These are phyloP conservation scores for Artemia sinica DNA, from an alignment of 2,888 invertebrate species.

Conservation along the genomic window DNA sequence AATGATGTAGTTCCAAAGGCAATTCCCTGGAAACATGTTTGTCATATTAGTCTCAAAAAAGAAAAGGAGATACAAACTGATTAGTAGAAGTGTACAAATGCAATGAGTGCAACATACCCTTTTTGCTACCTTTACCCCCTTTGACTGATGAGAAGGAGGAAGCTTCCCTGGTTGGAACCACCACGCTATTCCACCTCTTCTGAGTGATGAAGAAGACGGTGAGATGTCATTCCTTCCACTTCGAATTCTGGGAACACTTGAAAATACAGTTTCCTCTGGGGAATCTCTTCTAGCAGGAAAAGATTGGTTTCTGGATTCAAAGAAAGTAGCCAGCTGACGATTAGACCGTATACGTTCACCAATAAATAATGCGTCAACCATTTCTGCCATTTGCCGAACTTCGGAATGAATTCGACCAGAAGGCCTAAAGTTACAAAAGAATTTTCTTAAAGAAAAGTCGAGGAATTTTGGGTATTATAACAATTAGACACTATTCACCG, in stretches of 20 bases:
- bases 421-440: background rate
- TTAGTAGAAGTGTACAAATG: too few relatives aligned
- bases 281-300: conserved; percentile 8
- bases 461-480: background rate
- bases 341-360: conserved; percentile 6
- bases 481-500: too few relatives aligned
- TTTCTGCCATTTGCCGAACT: background rate
- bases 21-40: too few relatives aligned
- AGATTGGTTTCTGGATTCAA: background rate
- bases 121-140: background rate
- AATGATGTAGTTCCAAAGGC: too few relatives aligned
- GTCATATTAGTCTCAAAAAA: too few relatives aligned
- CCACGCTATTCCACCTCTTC: conserved; percentile 8
- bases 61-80: too few relatives aligned
- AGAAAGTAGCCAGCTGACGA: conserved; percentile 4
- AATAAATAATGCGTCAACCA: conserved; percentile 9
- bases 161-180: conserved; percentile 8
- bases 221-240: background rate
- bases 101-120: background rate
- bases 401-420: conserved; percentile 8
- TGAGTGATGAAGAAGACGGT: background rate
- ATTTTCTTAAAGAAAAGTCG: background rate
- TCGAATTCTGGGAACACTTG: background rate
- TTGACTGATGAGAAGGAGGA: conserved; percentile 5
- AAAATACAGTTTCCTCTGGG: conserved; percentile 1